phyloP scores from a whole-genome alignment of 2,797 vertebrate species.

The Pangasius macronema region DNA sequence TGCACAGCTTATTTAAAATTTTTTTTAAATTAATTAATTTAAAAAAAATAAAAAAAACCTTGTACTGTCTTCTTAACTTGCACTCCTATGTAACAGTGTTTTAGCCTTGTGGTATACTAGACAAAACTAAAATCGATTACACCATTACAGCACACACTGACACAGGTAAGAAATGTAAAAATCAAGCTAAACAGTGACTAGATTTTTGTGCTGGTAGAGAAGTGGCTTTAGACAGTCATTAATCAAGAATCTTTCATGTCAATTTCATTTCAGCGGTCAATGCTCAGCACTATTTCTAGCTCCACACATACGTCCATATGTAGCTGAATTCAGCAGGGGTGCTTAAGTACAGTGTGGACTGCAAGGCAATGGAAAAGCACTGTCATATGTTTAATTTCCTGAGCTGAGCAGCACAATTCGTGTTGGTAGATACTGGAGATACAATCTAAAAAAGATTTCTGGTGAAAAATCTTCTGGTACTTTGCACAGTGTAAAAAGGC shows the following conservation, averaged over 20 bases:
- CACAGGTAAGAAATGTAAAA: not conserved
- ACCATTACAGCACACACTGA: not conserved
- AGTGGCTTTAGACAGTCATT: not conserved
- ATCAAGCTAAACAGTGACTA: not conserved
- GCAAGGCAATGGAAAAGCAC: not conserved
- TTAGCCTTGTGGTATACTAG: not conserved
- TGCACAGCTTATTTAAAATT: not conserved
- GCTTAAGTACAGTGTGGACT: not conserved
- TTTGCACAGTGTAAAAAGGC: not conserved
- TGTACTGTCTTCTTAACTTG: not conserved
- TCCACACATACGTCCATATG: not conserved
- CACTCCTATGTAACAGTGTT: not conserved
- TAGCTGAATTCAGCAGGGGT: not conserved
- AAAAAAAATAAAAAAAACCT: not conserved
- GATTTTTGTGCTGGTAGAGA: not conserved
- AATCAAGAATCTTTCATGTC: not conserved
- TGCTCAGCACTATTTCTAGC: not conserved
- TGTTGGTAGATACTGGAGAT: not conserved
- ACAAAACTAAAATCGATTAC: not conserved
- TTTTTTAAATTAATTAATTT: too few species aligned
- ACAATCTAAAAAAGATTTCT: not conserved
- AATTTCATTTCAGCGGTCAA: not conserved
- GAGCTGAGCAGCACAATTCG: not conserved
- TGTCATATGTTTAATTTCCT: not conserved
- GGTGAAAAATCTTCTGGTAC: not conserved